Percentiles rank a stretch among this genome's conserved stretches.
Evolutionary conservation across 2,888 invertebrate species (phyloP).

Genomic region (Atherix ibis): DNA sequence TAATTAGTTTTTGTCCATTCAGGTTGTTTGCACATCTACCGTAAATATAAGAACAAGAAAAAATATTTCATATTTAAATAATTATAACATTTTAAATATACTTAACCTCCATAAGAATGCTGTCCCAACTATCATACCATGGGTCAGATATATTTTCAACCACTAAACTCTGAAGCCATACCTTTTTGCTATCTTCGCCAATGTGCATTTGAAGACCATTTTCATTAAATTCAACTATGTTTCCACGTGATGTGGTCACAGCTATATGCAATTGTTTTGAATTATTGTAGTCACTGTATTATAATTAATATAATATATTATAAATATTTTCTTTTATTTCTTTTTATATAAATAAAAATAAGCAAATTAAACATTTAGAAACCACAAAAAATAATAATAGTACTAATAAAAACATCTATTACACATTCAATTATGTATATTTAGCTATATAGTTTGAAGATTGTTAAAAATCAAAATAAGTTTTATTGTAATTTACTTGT

Average conservation of each 20-base stretch:
- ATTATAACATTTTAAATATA: slow-evolving; percentile 4
- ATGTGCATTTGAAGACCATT: slow-evolving; percentile 49
- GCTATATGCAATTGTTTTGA: slow-evolving; percentile 81
- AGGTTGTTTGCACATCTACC: slow-evolving; percentile 38
- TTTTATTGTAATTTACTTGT: too few relatives aligned
- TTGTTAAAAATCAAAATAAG: too few relatives aligned
- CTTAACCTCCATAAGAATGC: slow-evolving; percentile 42
- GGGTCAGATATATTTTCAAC: slow-evolving; percentile 49
- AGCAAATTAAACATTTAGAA: background rate
- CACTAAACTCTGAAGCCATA: slow-evolving; percentile 53
- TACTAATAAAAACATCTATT: too few relatives aligned
- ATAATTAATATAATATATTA: too few relatives aligned
- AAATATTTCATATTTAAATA: background rate
- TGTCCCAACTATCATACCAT: slow-evolving; percentile 56
- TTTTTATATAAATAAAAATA: slow-evolving; percentile 1
- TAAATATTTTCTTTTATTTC: background rate
- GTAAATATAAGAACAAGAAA: slow-evolving; percentile 8
- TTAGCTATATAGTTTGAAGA: too few relatives aligned
- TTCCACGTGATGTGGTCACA: slow-evolving; percentile 64
- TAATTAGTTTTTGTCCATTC: slow-evolving; percentile 56
- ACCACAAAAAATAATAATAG: too few relatives aligned
- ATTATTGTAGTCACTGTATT: slow-evolving; percentile 59
- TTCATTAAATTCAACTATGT: slow-evolving; percentile 71
- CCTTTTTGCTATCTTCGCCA: slow-evolving; percentile 29
- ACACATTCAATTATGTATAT: too few relatives aligned